Evolutionary conservation across 2,888 invertebrate genomes (phyloP), one percentile per base, ranked within the genome.

Genomic region (Melinaea menophilus): DNA sequence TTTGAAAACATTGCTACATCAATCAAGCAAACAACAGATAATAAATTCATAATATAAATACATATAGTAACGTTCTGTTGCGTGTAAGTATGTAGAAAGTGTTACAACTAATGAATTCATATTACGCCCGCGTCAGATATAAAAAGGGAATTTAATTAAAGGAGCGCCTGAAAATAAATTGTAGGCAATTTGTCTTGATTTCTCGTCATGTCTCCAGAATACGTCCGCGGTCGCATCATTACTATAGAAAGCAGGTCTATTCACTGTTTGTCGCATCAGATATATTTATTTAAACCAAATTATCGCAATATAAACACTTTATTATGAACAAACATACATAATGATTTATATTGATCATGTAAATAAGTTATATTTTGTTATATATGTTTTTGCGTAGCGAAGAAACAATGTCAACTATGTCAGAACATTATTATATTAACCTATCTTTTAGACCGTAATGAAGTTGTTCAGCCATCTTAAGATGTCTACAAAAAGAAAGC

Each of bases 401-500:
- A n/a, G 4, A 11, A 31, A 22, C 31, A 51, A 31, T 22, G 22
- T 22, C 22, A 22, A 51, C 9, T 9, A 51, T 3, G 51, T n/a
- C 31, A 51, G 31, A 31, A 51, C 22, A 48, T n/a, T 51, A n/a
- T 46, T 46, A n/a, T 11, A 11, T 11, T 46, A 12, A 46, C 46
- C 11, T 41, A 51, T 51, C 31, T 51, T 51, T 5, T 51, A 51
- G 3, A 51, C 46, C 13, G 57, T 57, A 57, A 63, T 60, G 67
- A 64, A 64, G 62, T 69, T 64, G 59, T 55, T 62, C 59, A 54
- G 62, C 56, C 58, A 51, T 34, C 55, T 63, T 56, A 65, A 57
- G 64, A 63, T 60, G 58, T 58, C 45, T 48, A 59, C 51, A 59
- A 66, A 70, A 70, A 69, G 70, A 67, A 71, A 67, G 64, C 67